Conservation (phyloP, 2,113 vertebrate species). For the Melospiza melodia region DNA sequence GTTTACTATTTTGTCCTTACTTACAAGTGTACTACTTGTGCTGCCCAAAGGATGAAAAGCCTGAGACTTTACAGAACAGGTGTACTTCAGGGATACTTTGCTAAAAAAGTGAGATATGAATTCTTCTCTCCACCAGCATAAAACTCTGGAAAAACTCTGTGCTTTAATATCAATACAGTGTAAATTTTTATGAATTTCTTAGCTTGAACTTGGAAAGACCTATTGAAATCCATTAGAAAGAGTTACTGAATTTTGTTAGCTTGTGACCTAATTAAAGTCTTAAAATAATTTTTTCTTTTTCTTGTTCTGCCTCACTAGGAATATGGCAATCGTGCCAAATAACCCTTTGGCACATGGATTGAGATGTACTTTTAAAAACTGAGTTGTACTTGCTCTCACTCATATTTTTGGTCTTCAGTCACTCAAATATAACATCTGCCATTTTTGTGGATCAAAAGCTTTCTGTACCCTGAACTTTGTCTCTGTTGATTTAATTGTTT, state of each 20-base stretch:
- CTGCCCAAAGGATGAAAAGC: background rate
- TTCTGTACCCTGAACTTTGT: slow-evolving; percentile 29
- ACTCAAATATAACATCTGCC: slow-evolving; percentile 23
- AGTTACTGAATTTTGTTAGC: background rate
- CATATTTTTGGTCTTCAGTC: slow-evolving; percentile 15
- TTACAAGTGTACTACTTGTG: background rate
- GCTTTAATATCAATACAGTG: background rate
- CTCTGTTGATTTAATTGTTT: slow-evolving; percentile 62
- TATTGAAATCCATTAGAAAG: background rate
- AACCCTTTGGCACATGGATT: background rate
- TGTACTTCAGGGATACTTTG: background rate
- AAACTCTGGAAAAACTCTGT: background rate
- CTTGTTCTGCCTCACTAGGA: background rate
- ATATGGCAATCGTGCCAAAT: background rate
- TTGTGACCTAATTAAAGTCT: background rate
- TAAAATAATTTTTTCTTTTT: background rate
- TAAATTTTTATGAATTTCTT: background rate
- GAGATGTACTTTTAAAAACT: background rate
- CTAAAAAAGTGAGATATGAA: background rate
- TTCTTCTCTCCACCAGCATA: background rate
- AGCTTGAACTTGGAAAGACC: background rate
- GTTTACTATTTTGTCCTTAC: background rate
- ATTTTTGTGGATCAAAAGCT: slow-evolving; percentile 43
- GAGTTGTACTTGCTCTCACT: background rate
- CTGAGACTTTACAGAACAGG: background rate